Percentiles rank a stretch among this genome's conserved stretches.
Evolutionary conservation across 1,140 invertebrate species (phyloP).

Genomic region (Drosophila asahinai): DNA sequence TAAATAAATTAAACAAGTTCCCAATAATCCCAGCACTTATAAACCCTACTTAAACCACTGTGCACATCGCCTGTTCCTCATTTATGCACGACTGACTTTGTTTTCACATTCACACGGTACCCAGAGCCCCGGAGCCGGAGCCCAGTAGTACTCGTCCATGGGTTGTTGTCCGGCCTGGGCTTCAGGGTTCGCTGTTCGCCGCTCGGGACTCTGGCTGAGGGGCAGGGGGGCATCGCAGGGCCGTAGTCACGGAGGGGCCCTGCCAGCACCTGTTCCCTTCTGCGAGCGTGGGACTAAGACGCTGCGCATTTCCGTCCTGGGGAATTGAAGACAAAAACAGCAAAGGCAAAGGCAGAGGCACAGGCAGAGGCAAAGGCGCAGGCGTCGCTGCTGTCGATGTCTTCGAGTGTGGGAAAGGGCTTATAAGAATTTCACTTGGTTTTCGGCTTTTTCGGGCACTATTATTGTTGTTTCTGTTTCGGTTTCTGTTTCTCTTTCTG

Average conservation of each 20-base stretch:
- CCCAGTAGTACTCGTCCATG: slow-evolving; percentile 63
- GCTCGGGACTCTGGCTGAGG: slow-evolving; percentile 6
- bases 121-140: slow-evolving; percentile 53
- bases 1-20: neutral
- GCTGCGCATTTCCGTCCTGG: slow-evolving; percentile 79
- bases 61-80: slow-evolving; percentile 69
- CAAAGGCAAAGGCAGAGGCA: slow-evolving; percentile 1
- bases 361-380: slow-evolving; percentile 53
- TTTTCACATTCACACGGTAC: slow-evolving; percentile 83
- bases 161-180: slow-evolving; percentile 61
- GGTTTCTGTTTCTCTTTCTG: slow-evolving; percentile 62
- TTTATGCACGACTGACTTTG: slow-evolving; percentile 84
- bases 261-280: slow-evolving; percentile 63
- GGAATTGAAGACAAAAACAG: slow-evolving; percentile 26
- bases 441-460: slow-evolving; percentile 69
- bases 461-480: slow-evolving; percentile 52
- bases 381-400: slow-evolving; percentile 60
- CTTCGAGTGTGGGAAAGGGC: slow-evolving; percentile 80
- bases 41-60: slow-evolving; percentile 31
- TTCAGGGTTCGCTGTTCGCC: slow-evolving; percentile 21
- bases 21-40: neutral
- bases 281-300: slow-evolving; percentile 62
- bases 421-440: slow-evolving; percentile 83
- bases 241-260: slow-evolving; percentile 57
- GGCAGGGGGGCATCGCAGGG: slow-evolving; percentile 39